Conservation (phyloP, 2,113 vertebrate genomes). For the Nothoprocta perdicaria region DNA sequence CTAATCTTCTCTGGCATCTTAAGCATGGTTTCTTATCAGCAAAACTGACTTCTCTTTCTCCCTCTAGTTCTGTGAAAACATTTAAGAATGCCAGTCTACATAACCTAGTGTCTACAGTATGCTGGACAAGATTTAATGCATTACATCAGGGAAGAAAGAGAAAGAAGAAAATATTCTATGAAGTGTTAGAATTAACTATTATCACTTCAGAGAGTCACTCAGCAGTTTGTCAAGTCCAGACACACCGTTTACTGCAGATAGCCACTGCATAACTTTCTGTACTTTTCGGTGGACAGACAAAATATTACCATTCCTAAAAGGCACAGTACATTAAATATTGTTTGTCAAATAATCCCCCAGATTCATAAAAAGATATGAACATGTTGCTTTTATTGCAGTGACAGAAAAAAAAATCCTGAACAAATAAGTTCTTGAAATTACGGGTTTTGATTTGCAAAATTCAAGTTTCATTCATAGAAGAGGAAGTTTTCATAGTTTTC, state of each 20-base stretch:
- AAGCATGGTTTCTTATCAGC: not conserved
- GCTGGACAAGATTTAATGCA: not conserved
- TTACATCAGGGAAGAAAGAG: not conserved
- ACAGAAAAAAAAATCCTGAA: not conserved
- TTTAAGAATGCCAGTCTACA: not conserved
- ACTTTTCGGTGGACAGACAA: not conserved
- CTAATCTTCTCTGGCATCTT: conserved; percentile 30
- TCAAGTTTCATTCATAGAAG: not conserved
- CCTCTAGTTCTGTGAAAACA: not conserved
- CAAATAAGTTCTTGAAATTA: not conserved
- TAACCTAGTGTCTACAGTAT: not conserved
- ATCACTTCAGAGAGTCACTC: not conserved
- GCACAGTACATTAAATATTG: not conserved
- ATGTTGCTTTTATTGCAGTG: not conserved
- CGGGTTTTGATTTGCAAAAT: not conserved
- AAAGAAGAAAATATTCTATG: not conserved
- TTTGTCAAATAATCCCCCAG: not conserved
- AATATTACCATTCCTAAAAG: not conserved
- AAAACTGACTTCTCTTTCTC: conserved; percentile 10
- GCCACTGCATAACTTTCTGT: not conserved
- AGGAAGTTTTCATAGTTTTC: not conserved
- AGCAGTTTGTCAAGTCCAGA: not conserved
- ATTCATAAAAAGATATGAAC: not conserved
- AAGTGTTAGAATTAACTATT: not conserved
- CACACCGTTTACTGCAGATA: not conserved